Base-by-base conservation (phyloP, 2,113 vertebrate genomes). In the Hippotragus niger region DNA sequence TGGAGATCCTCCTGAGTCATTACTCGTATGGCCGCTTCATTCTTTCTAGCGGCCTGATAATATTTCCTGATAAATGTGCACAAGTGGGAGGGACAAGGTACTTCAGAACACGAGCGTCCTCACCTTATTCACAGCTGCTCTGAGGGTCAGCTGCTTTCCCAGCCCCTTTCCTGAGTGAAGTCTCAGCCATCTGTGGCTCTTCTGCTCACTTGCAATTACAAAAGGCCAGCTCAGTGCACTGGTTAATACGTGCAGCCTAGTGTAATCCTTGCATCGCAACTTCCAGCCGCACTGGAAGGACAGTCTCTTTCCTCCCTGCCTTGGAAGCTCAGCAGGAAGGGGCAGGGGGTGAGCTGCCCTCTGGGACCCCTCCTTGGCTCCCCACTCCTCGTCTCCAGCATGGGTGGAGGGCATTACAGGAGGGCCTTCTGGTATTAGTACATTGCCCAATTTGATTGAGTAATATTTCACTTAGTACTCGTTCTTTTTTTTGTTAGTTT, bases 401-500 rank as follows among this genome's bases (percentile, higher is more conserved):
- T 7, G 7, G 3, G 25, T 3, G 1, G 50, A n/a, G n/a, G 52
- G 19, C 6, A 0, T 29, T 14, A 14, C 11, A 14, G 7, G 0
- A 36, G 19, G 43, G 25, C 52, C 74, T 76, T 45, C 3, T 1
- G 23, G 50, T 78, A 14, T 71, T 60, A 21, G 7, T 1, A 7
- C 88, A 4, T 27, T 13, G n/a, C 36, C 62, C 2, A 0, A 0
- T 64, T 16, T 12, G 45, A 14, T 57, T 8, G 2, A 43, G 52
- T 33, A 14, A 16, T 19, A 36, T 27, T 53, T 57, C 84, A 55
- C 16, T n/a, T 21, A 33, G 17, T 25, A 21, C 19, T 33, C 5
- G 29, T 27, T 85, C 45, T 17, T 9, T 78, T 29, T 78, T 76
- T 14, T 78, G 40, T 16, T 27, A 16, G 6, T 78, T 78, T 45